These are phyloP conservation scores for Chrysotoxum bicinctum DNA, from an alignment of 2,888 invertebrate species.

Conservation along the genomic window DNA sequence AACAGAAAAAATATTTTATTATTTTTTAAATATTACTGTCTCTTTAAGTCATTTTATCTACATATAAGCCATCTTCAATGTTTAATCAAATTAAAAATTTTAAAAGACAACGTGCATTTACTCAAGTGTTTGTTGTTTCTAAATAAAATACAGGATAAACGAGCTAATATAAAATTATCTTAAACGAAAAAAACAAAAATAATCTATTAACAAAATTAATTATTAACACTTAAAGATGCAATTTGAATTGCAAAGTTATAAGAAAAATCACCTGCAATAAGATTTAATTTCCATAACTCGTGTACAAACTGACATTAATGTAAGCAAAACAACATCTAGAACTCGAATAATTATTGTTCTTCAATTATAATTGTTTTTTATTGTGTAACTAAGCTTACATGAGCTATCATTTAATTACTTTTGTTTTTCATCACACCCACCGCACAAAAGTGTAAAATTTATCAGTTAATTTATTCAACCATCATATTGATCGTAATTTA, in stretches of 20 bases:
- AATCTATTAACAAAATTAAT: no score
- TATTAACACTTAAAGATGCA: not conserved
- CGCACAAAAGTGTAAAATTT: not conserved
- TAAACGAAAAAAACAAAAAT: no score
- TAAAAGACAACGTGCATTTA: no score
- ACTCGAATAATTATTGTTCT: not conserved
- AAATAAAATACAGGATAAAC: not conserved
- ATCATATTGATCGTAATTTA: constrained; percentile 1
- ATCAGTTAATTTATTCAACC: constrained; percentile 11
- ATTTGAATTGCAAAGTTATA: not conserved
- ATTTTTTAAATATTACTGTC: no score
- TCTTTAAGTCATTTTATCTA: no score
- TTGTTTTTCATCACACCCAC: not conserved
- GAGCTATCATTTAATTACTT: not conserved
- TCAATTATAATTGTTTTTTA: not conserved
- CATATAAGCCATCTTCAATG: no score
- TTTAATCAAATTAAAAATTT: no score
- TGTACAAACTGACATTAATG: not conserved
- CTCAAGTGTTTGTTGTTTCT: not conserved
- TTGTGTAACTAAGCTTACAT: not conserved
- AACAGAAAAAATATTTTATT: no score
- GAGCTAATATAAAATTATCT: no score
- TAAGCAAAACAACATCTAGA: not conserved
- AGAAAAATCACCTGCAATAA: not conserved
- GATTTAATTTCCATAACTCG: not conserved